Base-by-base conservation (phyloP, 2,113 vertebrate species). In the Crotalus horridus region DNA sequence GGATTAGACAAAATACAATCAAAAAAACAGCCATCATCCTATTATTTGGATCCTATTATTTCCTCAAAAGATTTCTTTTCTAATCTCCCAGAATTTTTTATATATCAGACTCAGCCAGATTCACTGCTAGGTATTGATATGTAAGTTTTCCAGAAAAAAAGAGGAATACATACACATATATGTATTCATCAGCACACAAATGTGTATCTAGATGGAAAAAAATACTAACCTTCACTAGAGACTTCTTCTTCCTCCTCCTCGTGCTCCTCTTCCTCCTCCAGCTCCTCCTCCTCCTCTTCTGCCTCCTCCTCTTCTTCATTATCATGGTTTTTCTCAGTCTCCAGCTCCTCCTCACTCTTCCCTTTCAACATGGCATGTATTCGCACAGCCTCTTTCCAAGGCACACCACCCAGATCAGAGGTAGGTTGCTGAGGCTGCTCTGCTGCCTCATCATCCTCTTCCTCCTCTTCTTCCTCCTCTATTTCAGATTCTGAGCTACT, bases 401-500 rank as follows among this genome's bases (percentile, higher is more conserved):
- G 98, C 43, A 99, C 98, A 0, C 99, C 99, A 0, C 99, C 99
- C 85, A 99, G 96, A 96, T 99, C 99, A 0, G 98, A 99, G 26
- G 98, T 95, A 11, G 95, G 97, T 1, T 97, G 96, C 2, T 92
- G 97, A 1, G 96, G 95, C 1, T 97, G 97, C 33, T 98, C 97
- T 0, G 98, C 97, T 15, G 95, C 97, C 1, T 97, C 98, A 0
- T 98, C 97, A 55, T 97, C 97, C 88, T 97, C 97, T 6, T 64
- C 98, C 97, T 98, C 88, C 4, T 89, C 97, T 91, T 98, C 98
- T 51, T 89, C 97, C 91, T 98, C 98, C 54, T 99, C 98, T 98
- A 99, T 99, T 95, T 99, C 99, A 0, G 99, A 99, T 96, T 99
- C 99, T 0, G 99, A 99, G 96, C 99, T 99, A 96, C 99, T 99